These are phyloP conservation scores for Volucella zonaria DNA, from an alignment of 2,888 invertebrate species.

Conservation along the genomic window DNA sequence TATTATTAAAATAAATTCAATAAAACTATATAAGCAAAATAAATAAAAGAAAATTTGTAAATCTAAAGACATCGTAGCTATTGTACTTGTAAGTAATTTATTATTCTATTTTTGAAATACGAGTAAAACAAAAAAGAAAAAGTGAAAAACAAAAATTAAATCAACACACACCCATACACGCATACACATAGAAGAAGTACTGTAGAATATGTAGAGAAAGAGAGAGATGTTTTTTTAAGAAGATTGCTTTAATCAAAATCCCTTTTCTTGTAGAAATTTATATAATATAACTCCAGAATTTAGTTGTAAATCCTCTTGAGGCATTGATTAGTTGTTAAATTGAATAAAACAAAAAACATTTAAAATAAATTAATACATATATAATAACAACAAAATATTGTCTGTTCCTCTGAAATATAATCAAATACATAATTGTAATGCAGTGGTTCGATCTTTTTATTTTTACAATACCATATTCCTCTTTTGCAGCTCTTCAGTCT, in stretches of 20 bases:
- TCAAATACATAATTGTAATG: slow-evolving; percentile 69
- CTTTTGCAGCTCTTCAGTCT: too few species aligned
- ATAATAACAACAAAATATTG: slow-evolving; percentile 59
- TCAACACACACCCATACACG: not conserved
- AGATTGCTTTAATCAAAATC: slow-evolving; percentile 63
- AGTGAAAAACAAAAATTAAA: not conserved
- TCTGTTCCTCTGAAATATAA: slow-evolving; percentile 73
- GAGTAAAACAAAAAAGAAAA: slow-evolving; percentile 31
- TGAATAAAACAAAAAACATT: slow-evolving; percentile 14
- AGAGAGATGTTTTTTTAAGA: slow-evolving; percentile 65
- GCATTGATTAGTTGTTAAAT: slow-evolving; percentile 65
- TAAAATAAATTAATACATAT: slow-evolving; percentile 45
- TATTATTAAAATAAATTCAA: slow-evolving; percentile 22
- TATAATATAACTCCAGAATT: slow-evolving; percentile 46
- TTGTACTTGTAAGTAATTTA: slow-evolving; percentile 67
- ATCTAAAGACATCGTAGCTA: slow-evolving; percentile 58
- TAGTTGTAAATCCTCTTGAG: slow-evolving; percentile 63
- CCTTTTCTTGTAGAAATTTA: slow-evolving; percentile 61
- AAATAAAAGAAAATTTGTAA: slow-evolving; percentile 47
- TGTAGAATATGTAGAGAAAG: slow-evolving; percentile 53
- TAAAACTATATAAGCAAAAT: not conserved
- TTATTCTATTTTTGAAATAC: slow-evolving; percentile 64
- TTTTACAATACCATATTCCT: not conserved
- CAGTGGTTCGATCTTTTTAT: slow-evolving; percentile 14
- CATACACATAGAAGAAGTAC: slow-evolving; percentile 56